A percentile compares a stretch with the other conserved stretches of the same genome.
Evolutionary conservation across 2,888 invertebrate genomes (phyloP).

Genomic region (Cenopis cana): DNA sequence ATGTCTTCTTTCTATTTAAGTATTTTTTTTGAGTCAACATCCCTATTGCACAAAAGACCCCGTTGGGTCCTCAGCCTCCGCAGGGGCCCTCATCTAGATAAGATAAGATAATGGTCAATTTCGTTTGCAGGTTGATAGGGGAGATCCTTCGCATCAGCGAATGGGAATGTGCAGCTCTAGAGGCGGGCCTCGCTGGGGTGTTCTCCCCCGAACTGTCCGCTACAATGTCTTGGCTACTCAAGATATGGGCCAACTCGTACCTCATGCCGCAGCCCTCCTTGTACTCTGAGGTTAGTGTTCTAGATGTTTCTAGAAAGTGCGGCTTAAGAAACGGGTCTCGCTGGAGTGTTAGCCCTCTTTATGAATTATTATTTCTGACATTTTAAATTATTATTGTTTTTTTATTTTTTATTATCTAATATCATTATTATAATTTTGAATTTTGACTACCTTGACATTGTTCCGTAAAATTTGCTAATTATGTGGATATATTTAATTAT

Average conservation of each 20-base stretch:
- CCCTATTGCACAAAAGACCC: too few relatives aligned
- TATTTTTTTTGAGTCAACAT: too few relatives aligned
- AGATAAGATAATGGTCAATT: neutral
- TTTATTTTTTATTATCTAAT: too few relatives aligned
- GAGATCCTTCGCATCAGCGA: constrained; percentile 90
- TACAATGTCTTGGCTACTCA: constrained; percentile 91
- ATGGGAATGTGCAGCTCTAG: constrained; percentile 89
- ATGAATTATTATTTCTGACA: too few relatives aligned
- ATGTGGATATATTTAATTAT: too few relatives aligned
- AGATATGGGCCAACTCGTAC: constrained; percentile 91
- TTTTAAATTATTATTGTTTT: too few relatives aligned
- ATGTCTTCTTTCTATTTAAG: too few relatives aligned
- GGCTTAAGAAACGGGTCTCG: constrained; percentile 87
- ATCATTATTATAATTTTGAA: too few relatives aligned
- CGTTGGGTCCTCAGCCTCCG: too few relatives aligned
- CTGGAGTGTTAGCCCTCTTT: constrained; percentile 89
- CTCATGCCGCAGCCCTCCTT: constrained; percentile 83
- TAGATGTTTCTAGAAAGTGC: constrained; percentile 82
- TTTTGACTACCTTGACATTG: too few relatives aligned
- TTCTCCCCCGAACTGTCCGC: constrained; percentile 93
- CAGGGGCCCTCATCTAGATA: too few relatives aligned
- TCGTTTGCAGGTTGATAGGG: constrained; percentile 85
- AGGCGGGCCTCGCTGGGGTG: constrained; percentile 85
- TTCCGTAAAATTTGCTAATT: too few relatives aligned
- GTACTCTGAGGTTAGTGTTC: constrained; percentile 65